These are phyloP conservation scores for Ctena decussata DNA, from an alignment of 2,888 invertebrate genomes.

Conservation along the genomic window DNA sequence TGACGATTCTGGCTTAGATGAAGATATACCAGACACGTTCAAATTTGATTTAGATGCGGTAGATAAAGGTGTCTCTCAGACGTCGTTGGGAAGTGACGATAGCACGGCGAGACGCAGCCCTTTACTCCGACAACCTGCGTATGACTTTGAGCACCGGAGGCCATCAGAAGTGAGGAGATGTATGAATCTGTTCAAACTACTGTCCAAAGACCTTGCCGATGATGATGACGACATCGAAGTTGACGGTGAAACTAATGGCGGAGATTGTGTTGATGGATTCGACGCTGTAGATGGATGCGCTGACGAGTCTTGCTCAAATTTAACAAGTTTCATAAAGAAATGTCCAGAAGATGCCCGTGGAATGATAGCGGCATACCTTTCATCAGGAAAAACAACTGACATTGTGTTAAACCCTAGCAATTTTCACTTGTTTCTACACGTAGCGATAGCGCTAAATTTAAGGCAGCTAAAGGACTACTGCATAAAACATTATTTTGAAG, in stretches of 20 bases:
- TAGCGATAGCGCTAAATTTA: slow-evolving; percentile 42
- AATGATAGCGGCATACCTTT: slow-evolving; percentile 48
- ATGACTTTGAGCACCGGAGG: not conserved
- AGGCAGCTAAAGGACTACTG: slow-evolving; percentile 47
- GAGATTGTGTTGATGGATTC: not conserved
- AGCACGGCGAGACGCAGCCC: not conserved
- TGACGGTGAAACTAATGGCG: not conserved
- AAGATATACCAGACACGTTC: not conserved
- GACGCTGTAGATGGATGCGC: not conserved
- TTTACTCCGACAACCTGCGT: not conserved
- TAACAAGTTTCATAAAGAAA: not conserved
- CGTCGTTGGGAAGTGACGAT: not conserved
- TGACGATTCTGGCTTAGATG: not conserved
- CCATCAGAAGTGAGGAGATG: not conserved
- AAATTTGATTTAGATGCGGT: not conserved
- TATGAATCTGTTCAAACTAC: not conserved
- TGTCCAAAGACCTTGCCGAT: not conserved
- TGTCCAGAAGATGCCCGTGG: slow-evolving; percentile 31
- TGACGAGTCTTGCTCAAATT: not conserved
- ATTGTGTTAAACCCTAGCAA: slow-evolving; percentile 31
- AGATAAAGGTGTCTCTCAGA: not conserved
- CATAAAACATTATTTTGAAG: slow-evolving; percentile 29
- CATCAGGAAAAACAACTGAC: slow-evolving; percentile 46
- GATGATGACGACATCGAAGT: not conserved
- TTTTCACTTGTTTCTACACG: slow-evolving; percentile 56